Evolutionary conservation across 1,140 invertebrate genomes (phyloP), one percentile per base, ranked within the genome.

Genomic region (Ganaspis sp.): DNA sequence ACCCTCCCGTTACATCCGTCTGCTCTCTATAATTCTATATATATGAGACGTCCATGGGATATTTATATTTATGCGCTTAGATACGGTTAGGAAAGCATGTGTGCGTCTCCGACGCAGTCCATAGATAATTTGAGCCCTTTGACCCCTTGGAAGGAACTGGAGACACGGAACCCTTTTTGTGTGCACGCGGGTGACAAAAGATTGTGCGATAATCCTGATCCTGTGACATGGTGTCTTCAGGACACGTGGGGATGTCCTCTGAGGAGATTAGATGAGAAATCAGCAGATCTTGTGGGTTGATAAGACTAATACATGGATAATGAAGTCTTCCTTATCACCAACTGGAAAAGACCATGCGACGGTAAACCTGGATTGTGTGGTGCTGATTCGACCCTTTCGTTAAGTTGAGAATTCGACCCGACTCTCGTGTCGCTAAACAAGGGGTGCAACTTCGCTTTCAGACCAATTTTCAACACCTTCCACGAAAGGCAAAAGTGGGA

Each of bases 231-330:
- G 23, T 64, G 23, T 64, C 58, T 64, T 64, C 23, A 15, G 54
- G 54, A 64, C 54, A 26, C 19, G 11, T 64, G 54, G 54, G 54
- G 21, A 26, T 45, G 12, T 64, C 17, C 21, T 19, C 21, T 1
- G 17, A 17, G 8, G 9, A 64, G 58, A 64, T 64, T 64, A 64
- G 58, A 64, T 64, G 23, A 26, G 23, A 64, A 64, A 37, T 64
- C 75, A 70, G 76, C 72, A 74, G 71, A 75, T 78, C 49, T 75
- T 78, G 74, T 64, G 11, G 69, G 29, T 8, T 76, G 77, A 83
- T 83, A 80, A 83, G 75, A 79, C 81, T 83, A 80, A 83, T 83
- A 79, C 77, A 69, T 19, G 69, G 81, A 81, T 83, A 83, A 83
- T 83, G 77, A 83, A 83, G 79, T 69, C 70, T 76, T 37, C 72